phyloP scores from a whole-genome alignment of 1,140 invertebrate species.

The Brachystomella parvula region DNA sequence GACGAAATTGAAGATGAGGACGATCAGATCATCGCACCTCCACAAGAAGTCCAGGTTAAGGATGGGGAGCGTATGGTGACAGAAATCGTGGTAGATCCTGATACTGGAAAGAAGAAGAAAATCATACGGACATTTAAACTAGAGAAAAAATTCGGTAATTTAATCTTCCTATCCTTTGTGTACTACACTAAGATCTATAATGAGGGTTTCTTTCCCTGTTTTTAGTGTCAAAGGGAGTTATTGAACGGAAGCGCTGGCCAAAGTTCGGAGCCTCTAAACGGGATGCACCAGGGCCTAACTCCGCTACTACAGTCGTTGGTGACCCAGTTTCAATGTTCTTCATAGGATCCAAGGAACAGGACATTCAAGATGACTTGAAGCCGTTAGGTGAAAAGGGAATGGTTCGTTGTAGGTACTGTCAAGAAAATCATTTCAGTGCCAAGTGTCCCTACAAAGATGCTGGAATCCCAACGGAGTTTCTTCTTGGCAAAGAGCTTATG shows the following conservation, averaged over 20 bases:
- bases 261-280: slow-evolving; percentile 86
- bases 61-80: slow-evolving; percentile 35
- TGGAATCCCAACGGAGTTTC: slow-evolving; percentile 46
- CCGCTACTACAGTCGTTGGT: slow-evolving; percentile 86
- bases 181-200: not conserved
- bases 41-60: slow-evolving; percentile 26
- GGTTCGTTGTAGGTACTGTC: slow-evolving; percentile 89
- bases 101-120: slow-evolving; percentile 34
- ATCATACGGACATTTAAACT: slow-evolving; percentile 32
- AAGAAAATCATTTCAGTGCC: slow-evolving; percentile 93
- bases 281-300: slow-evolving; percentile 91
- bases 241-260: slow-evolving; percentile 80
- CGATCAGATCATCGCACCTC: not conserved
- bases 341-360: slow-evolving; percentile 68
- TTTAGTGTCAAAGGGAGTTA: slow-evolving; percentile 80
- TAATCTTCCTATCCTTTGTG: not conserved
- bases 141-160: slow-evolving; percentile 36
- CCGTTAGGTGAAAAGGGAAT: slow-evolving; percentile 68
- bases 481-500: slow-evolving; percentile 38
- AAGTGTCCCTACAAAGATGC: slow-evolving; percentile 95
- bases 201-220: not conserved
- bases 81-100: slow-evolving; percentile 29
- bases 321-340: slow-evolving; percentile 96
- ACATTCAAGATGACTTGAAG: slow-evolving; percentile 72
- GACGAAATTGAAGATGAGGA: slow-evolving; percentile 36